Evolutionary conservation across 2,797 vertebrate species (phyloP).

Genomic region (Cossypha dichroa): DNA sequence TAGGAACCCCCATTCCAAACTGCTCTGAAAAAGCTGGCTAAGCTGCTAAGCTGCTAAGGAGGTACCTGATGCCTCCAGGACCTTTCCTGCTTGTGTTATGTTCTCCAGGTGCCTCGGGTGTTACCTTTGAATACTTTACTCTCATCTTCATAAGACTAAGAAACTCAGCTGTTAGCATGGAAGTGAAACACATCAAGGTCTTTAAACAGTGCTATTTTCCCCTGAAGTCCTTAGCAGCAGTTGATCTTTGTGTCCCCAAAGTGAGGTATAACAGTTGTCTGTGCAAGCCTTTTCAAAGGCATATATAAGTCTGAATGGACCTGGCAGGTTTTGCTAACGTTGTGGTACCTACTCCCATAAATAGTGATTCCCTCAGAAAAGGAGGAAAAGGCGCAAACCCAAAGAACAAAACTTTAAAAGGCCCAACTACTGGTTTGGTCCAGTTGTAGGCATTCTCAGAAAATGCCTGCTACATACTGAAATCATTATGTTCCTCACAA

Average conservation of each 20-base stretch:
- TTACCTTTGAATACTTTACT: background rate
- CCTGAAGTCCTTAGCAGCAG: background rate
- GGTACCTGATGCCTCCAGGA: background rate
- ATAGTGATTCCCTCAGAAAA: background rate
- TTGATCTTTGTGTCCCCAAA: background rate
- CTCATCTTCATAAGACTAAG: background rate
- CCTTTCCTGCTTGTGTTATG: background rate
- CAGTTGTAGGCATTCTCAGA: background rate
- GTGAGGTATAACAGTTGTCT: background rate
- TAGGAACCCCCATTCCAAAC: background rate
- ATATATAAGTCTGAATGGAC: background rate
- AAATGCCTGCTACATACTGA: background rate
- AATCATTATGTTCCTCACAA: background rate
- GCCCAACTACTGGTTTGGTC: background rate
- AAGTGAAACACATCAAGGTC: background rate
- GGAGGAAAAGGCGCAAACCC: accelerated
- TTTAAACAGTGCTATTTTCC: background rate
- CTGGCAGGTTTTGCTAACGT: background rate
- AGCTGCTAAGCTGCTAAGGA: background rate
- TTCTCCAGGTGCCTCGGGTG: background rate
- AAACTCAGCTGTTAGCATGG: background rate
- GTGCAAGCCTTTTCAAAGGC: background rate
- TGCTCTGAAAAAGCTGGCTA: background rate
- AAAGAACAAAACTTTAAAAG: background rate
- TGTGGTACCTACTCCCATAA: background rate